Evolutionary conservation across 1,140 invertebrate species (phyloP), one percentile per base, ranked within the genome.

Genomic region (Cepaea nemoralis): DNA sequence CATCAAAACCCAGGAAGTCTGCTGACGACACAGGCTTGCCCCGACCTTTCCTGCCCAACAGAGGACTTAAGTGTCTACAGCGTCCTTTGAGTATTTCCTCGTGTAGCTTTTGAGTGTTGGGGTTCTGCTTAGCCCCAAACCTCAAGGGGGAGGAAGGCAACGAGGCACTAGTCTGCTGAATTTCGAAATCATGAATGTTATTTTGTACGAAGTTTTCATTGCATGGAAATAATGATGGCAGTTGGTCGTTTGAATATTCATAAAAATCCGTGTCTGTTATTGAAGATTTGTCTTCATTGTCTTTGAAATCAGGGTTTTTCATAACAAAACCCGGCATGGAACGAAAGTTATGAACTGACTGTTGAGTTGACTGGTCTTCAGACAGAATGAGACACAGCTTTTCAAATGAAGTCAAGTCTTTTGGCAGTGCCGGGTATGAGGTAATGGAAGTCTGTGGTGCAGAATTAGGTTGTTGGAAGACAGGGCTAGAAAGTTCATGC

Each of bases 21-120:
- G 66, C 48, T n/a, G 97, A 96, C 86, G 97, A 96, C 87, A 97
- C 96, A 0, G 96, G 97, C 91, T 95, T 96, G 87, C 97, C 96
- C 31, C 95, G 94, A 16, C 71, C 82, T 80, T 86, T 85, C 69
- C 86, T 87, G 27, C 86, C 85, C 77, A 90, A 85, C 69, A 90
- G 78, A 6, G 89, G 89, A 82, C 89, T 90, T 55, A 88, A 83
- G 80, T 89, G 89, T 77, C 86, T 86, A 66, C 86, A 88, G 37
- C 86, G 88, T 24, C 84, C 81, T 66, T 86, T 85, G 31, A 87
- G 74, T 14, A 86, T 75, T 73, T 89, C 88, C 59, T 90, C 88
- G 16, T 86, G 82, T 14, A 87, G 37, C 75, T 83, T 84, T 33
- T 78, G 80, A 48, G 84, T 87, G 6, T 86, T 85, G 14, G 86